Evolutionary conservation across 2,888 invertebrate genomes (phyloP), one percentile per base, ranked within the genome.

Genomic region (Epinotia ramella): DNA sequence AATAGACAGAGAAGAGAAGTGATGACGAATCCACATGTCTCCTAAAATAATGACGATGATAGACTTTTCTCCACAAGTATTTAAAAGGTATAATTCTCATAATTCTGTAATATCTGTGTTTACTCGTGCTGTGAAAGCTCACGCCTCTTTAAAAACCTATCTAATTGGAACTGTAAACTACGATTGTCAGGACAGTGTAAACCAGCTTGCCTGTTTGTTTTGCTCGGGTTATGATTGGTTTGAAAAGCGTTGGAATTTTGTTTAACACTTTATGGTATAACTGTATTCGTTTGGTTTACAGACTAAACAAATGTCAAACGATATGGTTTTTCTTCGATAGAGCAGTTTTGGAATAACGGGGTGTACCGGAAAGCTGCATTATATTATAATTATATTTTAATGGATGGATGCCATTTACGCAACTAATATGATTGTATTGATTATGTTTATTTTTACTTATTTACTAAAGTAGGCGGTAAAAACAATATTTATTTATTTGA

Each of bases 81-180:
- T 46, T 46, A 46, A 20, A 64, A 46, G 20, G 11, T 2, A 12
- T 18, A 44, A n/a, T 33, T 60, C 18, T 33, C 49, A n/a, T n/a
- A 57, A 18, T 20, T 33, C n/a, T 64, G 24, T 28, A 13, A 63
- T 65, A 49, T 65, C 28, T 49, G 49, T 57, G 24, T 70, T 70
- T 18, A 57, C 46, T 13, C 9, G 33, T 28, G 16, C 33, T 65
- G 64, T 74, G 64, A 70, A 59, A 65, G 49, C 59, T 69, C 63
- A 65, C 69, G 59, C 69, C 74, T 74, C 28, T 74, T 74, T 69
- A 60, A 65, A 74, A 75, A 62, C 62, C 53, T 57, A 46, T 57
- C 76, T 76, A 75, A 75, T 72, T 76, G 76, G 56, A 57, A 76
- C 56, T 72, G 76, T 72, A 60, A 65, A 76, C 76, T 72, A 13